Conservation (phyloP, 2,888 invertebrate genomes). For the Pherbina coryleti region DNA sequence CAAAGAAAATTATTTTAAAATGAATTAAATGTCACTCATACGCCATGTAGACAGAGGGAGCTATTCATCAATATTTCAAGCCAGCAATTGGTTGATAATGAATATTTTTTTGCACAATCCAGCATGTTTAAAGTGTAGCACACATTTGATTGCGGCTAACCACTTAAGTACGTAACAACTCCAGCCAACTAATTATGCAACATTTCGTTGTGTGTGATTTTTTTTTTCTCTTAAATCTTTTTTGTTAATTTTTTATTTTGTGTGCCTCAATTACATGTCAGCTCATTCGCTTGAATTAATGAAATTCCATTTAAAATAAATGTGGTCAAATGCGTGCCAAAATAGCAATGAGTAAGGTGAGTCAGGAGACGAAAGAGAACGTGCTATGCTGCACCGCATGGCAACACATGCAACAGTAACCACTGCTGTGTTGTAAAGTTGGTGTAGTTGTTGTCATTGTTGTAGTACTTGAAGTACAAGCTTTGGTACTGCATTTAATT, state of each 20-base stretch:
- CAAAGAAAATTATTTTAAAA: too few species aligned
- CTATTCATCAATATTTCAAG: too few species aligned
- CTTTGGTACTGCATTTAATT: not conserved
- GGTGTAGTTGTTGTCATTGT: not conserved
- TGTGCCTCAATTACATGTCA: conserved; percentile 8
- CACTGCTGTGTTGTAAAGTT: not conserved
- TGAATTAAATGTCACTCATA: not conserved
- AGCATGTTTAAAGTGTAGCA: not conserved
- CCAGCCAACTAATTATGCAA: conserved; percentile 38
- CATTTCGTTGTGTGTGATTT: not conserved
- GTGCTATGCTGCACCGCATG: not conserved
- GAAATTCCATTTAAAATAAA: conserved; percentile 44
- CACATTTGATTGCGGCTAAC: conserved; percentile 16
- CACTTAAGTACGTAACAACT: conserved; percentile 17
- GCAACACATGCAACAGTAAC: not conserved
- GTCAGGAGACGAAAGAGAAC: not conserved
- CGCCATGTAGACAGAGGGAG: not conserved
- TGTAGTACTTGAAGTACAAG: not conserved
- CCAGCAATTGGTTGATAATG: too few species aligned
- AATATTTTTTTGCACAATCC: too few species aligned
- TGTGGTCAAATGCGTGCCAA: conserved; percentile 30
- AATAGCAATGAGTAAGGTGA: not conserved
- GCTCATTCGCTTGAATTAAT: conserved; percentile 42
- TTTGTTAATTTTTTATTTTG: not conserved
- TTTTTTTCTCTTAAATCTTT: not conserved